A percentile compares a stretch with the other conserved stretches of the same genome.
Conservation (phyloP, 2,113 vertebrate species). For the Meles meles region DNA sequence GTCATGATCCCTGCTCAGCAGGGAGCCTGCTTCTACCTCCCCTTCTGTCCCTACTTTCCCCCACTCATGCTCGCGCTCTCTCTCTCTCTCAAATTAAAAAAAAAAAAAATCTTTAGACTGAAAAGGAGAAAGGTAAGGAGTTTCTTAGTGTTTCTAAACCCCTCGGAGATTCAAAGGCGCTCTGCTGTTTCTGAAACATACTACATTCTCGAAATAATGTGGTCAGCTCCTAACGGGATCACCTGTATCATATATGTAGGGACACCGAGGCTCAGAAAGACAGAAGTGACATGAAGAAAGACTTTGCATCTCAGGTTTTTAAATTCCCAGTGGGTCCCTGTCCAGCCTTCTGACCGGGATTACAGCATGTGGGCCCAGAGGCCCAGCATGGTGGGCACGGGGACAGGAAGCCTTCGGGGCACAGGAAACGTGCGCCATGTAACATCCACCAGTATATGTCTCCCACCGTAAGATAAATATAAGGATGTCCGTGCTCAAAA, state of each 20-base stretch:
- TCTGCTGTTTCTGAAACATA: not conserved
- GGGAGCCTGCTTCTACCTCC: not conserved
- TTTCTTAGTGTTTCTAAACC: not conserved
- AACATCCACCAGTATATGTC: not conserved
- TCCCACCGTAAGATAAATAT: not conserved
- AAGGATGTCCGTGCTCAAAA: not conserved
- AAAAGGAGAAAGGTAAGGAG: not conserved
- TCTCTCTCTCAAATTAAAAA: not conserved
- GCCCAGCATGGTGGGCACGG: no score
- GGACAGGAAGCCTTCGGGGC: not conserved
- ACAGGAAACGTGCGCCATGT: not conserved
- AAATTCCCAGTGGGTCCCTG: not conserved
- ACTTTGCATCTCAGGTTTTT: not conserved
- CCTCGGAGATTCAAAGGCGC: not conserved
- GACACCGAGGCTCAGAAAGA: not conserved
- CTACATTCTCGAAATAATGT: not conserved
- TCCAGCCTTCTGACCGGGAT: no score
- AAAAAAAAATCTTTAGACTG: not conserved
- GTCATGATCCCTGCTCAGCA: not conserved
- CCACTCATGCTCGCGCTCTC: no score
- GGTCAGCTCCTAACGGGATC: not conserved
- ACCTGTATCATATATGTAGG: no score
- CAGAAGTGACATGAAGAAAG: not conserved
- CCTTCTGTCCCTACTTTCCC: not conserved
- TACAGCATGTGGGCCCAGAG: not conserved